A percentile compares a stretch with the other conserved stretches of the same genome.
Evolutionary conservation across 1,140 invertebrate species (phyloP).

Genomic region (Asbolus verrucosus): DNA sequence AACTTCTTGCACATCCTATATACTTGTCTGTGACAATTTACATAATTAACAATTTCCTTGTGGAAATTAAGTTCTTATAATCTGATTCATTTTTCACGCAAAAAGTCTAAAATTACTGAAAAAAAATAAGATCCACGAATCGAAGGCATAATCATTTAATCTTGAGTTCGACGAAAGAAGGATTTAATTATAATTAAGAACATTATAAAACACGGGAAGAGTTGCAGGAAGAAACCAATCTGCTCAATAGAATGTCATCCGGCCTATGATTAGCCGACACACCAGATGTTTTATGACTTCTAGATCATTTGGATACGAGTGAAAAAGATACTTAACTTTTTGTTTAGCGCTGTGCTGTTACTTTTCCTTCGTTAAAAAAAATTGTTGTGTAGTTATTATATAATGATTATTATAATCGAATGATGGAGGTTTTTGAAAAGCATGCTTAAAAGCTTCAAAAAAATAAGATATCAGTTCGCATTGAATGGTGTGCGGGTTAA

Average conservation of each 20-base stretch:
- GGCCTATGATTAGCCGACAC: constrained; percentile 41
- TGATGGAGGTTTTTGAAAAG: too few relatives aligned
- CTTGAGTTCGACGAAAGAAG: not conserved
- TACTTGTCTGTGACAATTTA: too few relatives aligned
- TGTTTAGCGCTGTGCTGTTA: too few relatives aligned
- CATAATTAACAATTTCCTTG: too few relatives aligned
- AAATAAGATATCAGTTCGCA: too few relatives aligned
- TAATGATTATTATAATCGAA: not conserved
- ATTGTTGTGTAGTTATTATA: not conserved
- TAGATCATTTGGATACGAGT: constrained; percentile 34
- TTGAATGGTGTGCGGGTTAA: too few relatives aligned
- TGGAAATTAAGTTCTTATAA: too few relatives aligned
- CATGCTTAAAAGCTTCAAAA: too few relatives aligned
- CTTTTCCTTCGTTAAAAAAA: too few relatives aligned
- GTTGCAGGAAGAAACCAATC: constrained; percentile 47
- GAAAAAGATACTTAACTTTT: constrained; percentile 26
- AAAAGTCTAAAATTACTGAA: not conserved
- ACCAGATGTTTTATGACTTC: constrained; percentile 41
- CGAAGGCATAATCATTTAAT: not conserved
- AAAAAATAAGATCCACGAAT: not conserved
- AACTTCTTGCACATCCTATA: too few relatives aligned
- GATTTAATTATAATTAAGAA: constrained; percentile 45
- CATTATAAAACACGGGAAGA: constrained; percentile 43
- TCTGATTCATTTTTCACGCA: too few relatives aligned
- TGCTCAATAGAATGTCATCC: constrained; percentile 46